Evolutionary conservation across 2,797 vertebrate genomes (phyloP), one percentile per base, ranked within the genome.

Genomic region (Chelonia mydas): DNA sequence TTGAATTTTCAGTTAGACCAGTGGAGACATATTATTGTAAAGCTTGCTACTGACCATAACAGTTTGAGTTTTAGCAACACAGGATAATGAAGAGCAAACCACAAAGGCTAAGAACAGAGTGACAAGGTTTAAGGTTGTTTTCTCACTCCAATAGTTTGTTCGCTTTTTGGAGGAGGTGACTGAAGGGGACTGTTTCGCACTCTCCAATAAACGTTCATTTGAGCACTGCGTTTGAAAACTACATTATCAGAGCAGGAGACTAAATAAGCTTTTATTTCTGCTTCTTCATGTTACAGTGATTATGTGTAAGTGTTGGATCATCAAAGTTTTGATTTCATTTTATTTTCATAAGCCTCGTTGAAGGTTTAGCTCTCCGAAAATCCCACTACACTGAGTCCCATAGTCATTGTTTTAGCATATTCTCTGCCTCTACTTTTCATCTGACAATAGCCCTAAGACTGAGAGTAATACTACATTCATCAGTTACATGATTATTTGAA

Each of bases 21-120:
- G 83, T 87, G 89, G 79, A 90, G 90, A 90, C 96, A 81, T 92
- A 95, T 94, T 96, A 94, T 96, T 95, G 83, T 74, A 94, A 97
- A 80, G 51, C 59, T 96, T 96, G 92, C 91, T 88, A 93, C 81
- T 94, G 90, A 96, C 97, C 83, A 0, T 94, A 97, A 97, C 59
- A 92, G 74, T 95, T 95, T 94, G 83, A 96, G 92, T 81, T 96
- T 94, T 88, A 94, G 16, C 50, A 86, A 65, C 78, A 37, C 84
- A 91, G 81, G 82, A 78, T 88, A 94, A 87, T 90, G 89, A 97
- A 97, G 91, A 79, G 79, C 83, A 96, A 97, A 3, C 83, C 88
- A 91, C 91, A 95, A 91, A 74, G 91, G 88, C 90, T 90, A 93
- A 96, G 97, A 98, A 88, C 51, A 96, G 96, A 97, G 92, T 78